Evolutionary conservation across 2,797 vertebrate genomes (phyloP), one percentile per base, ranked within the genome.

Genomic region (Xenentodon cancila): DNA sequence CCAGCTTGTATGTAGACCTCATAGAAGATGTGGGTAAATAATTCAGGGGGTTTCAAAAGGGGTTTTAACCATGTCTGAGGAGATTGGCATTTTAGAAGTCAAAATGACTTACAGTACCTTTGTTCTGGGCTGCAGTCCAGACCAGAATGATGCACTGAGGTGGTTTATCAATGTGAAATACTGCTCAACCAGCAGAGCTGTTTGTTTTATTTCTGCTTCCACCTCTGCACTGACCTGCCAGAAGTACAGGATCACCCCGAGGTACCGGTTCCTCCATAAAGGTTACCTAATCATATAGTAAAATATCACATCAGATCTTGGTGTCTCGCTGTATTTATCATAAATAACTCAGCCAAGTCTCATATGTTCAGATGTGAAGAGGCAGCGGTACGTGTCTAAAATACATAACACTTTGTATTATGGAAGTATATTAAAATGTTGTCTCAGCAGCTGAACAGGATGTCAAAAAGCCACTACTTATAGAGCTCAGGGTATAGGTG

Each of bases 141-240:
- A 5, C 25, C 25, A 25, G 25, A 25, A 25, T 25, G 25, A 25
- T 25, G 25, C 84, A 87, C 84, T 16, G 77, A 81, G 79, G 77
- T 60, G 75, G 50, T 86, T 83, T 80, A 88, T 89, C 81, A 87
- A 88, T 82, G 81, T 27, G 81, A 87, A 81, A 69, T 74, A 73
- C 73, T 76, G 79, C 80, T 70, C 70, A 57, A 75, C 79, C 72
- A 68, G 72, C 47, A 30, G 50, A 49, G 48, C 45, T 59, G 55
- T 63, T 78, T 3, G 79, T 81, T 74, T 77, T 81, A 82, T 84
- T 83, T 83, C 80, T 86, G 81, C 59, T 62, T 69, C 67, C 61
- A 59, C 71, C 64, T 71, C 81, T 25, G 52, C 37, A 61, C 53
- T 9, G 43, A 64, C 80, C 76, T 43, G 57, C 71, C 65, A 66